Base-by-base conservation (phyloP, 2,888 invertebrate genomes). In the Alloscopus bannaensis region DNA sequence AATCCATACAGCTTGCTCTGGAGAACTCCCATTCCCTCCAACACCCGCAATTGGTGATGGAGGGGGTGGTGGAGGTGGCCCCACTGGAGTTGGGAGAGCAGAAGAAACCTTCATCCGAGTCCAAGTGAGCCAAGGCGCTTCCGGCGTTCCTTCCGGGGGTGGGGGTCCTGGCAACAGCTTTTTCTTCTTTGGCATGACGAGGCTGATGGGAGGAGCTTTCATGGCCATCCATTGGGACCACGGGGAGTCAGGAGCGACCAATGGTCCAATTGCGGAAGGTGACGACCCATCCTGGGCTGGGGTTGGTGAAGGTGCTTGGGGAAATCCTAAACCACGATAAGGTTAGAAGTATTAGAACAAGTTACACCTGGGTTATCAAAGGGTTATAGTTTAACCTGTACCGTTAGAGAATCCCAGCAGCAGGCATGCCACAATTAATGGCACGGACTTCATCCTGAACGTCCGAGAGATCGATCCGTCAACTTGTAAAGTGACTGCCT, bases 141-240 rank as follows among this genome's bases (percentile, higher is more conserved):
- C 76, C 1, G 73, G 42, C 0, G 64, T 60, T 3, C 59, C 68
- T 20, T 42, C 42, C 1, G 79, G 66, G 16, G 71, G 68, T 16
- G 52, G 28, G 29, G 72, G 52, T 1, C 60, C 72, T 13, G 65
- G 73, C 26, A 73, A 16, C 0, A 65, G 31, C 45, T 66, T 73
- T 47, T 80, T 80, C 57, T 80, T 80, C 28, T 72, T 79, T 11
- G 60, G 42, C 45, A 45, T 69, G 6, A 18, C 40, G 29, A 31
- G 22, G 2, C 60, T 40, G 45, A 64, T 31, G 0, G 78, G 69
- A 13, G 81, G 81, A 11, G 78, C 70, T 52, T 73, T 75, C n/a
- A 78, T 26, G 26, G 64, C 70, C 60, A 81, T 57, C 81, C 81
- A 81, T 50, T 65, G 73, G 59, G 73, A 69, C 81, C 73, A 81